Evolutionary conservation across 2,888 invertebrate genomes (phyloP), one percentile per base, ranked within the genome.

Genomic region (Ormia ochracea): DNA sequence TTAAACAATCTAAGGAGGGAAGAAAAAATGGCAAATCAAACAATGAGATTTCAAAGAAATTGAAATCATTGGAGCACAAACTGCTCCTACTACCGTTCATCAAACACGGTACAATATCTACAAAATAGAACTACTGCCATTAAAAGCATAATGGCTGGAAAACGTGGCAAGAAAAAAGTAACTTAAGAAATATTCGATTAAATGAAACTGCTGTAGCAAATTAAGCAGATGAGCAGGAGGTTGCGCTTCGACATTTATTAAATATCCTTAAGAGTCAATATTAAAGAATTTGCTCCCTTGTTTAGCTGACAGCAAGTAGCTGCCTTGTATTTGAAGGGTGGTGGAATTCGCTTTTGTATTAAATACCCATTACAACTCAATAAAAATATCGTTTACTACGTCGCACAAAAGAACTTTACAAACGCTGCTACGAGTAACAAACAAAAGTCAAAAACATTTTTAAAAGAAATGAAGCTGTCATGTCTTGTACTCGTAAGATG

Each of bases 191-290:
- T 6, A 12, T 1, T 14, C 52, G 14, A 38, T 43, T 33, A 58
- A 28, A 63, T 41, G 56, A 10, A 63, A 43, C 59, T 50, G 59
- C 58, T 38, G 52, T 59, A 75, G 45, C 73, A 48, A 68, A 70
- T 66, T n/a, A 66, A 63, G 80, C 80, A 80, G 80, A 80, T 80
- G 80, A 80, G 58, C 75, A 80, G 80, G 80, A 76, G 80, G 80
- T 72, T 68, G 72, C 75, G 75, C 80, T 50, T 45, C 61, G 69
- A 69, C 41, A 58, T 68, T 68, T 41, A 70, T 54, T 48, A 72
- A 75, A n/a, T n/a, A 56, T 45, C 45, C n/a, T 26, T 6, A 43
- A 23, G 23, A 68, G 54, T 48, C 66, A 73, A 50, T 54, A 7
- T 21, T 12, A 23, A 14, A 45, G 31, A 45, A 31, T 54, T 63